Conservation (phyloP, 2,113 vertebrate genomes). For the Heliornis fulica region DNA sequence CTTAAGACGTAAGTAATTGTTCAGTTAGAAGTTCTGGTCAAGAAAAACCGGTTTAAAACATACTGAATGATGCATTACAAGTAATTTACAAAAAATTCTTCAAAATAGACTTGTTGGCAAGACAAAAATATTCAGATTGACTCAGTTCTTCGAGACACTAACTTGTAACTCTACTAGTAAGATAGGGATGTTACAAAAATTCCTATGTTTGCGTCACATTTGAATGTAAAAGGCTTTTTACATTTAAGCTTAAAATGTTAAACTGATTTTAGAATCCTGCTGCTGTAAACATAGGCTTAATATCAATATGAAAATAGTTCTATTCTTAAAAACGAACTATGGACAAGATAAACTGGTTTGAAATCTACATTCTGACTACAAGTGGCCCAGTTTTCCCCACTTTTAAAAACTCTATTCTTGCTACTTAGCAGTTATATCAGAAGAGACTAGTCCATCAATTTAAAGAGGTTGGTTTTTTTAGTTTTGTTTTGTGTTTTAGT, state of each 20-base stretch:
- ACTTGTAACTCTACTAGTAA: neutral
- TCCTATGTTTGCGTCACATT: neutral
- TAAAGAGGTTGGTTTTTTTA: neutral
- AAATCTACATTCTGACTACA: neutral
- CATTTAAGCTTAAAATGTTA: neutral
- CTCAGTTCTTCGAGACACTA: neutral
- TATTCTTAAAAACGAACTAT: neutral
- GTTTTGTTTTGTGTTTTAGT: neutral
- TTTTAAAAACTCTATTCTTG: neutral
- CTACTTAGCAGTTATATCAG: neutral
- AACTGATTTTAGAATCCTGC: neutral
- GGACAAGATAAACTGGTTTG: neutral
- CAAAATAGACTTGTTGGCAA: neutral
- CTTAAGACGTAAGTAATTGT: constrained; percentile 18
- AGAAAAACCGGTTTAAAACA: neutral
- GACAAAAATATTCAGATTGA: neutral
- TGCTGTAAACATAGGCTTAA: neutral
- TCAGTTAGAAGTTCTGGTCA: neutral
- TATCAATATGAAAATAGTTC: constrained; percentile 25
- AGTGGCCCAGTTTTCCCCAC: neutral
- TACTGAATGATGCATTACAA: neutral
- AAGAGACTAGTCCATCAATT: neutral
- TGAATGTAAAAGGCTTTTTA: constrained; percentile 18
- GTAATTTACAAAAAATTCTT: neutral
- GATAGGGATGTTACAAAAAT: neutral